A percentile compares a stretch with the other conserved stretches of the same genome.
phyloP scores from a whole-genome alignment of 1,140 invertebrate genomes.

The Drosophila prosaltans region DNA sequence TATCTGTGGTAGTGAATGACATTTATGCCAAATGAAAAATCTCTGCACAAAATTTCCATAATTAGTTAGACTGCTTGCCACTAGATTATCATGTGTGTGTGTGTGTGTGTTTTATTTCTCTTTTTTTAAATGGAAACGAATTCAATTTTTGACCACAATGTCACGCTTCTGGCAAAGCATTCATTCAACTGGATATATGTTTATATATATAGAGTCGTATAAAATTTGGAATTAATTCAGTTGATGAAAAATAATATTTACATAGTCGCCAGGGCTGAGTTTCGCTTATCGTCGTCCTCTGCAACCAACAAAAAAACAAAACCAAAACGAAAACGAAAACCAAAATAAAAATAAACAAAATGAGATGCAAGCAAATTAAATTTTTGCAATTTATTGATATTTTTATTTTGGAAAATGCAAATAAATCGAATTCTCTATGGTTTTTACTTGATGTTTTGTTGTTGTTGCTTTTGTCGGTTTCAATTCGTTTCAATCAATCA shows the following conservation, averaged over 20 bases:
- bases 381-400: constrained; percentile 56
- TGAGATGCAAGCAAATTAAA: constrained; percentile 45
- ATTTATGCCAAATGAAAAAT: constrained; percentile 40
- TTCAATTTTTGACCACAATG: constrained; percentile 50
- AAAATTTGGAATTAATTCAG: constrained; percentile 70
- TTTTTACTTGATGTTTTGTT: background rate
- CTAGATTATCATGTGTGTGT: constrained; percentile 32
- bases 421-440: constrained; percentile 39
- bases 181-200: background rate
- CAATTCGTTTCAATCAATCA: constrained; percentile 64
- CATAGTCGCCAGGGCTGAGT: constrained; percentile 33
- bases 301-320: too few relatives aligned
- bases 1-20: constrained; percentile 34
- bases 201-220: too few relatives aligned
- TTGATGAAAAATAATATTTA: constrained; percentile 63
- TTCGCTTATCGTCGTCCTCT: background rate
- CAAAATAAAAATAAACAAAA: constrained; percentile 32
- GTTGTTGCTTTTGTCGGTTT: constrained; percentile 7
- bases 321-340: too few relatives aligned
- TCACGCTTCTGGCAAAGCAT: constrained; percentile 34
- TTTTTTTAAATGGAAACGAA: constrained; percentile 11
- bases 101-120: background rate
- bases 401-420: constrained; percentile 47
- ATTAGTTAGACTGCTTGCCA: constrained; percentile 53
- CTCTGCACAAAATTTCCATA: constrained; percentile 58